Percentiles rank a stretch among this genome's conserved stretches.
Evolutionary conservation across 2,113 vertebrate species (phyloP).

Genomic region (human): DNA sequence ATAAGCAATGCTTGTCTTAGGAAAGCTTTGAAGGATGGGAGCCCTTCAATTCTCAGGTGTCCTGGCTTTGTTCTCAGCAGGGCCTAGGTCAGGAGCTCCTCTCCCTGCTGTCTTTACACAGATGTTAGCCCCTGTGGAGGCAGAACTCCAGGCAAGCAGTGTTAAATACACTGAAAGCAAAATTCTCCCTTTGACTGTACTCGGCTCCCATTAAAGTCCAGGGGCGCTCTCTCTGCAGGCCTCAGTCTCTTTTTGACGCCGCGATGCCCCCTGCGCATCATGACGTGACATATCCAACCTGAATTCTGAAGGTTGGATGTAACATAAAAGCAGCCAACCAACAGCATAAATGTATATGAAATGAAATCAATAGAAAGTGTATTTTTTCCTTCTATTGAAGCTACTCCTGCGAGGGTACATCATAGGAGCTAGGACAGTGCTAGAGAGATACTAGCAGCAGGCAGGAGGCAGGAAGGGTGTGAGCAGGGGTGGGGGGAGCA

Average conservation of each 20-base stretch:
- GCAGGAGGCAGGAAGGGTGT: background rate
- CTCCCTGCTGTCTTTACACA: conserved; percentile 51
- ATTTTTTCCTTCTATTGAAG: conserved; percentile 59
- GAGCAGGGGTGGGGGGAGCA: no score
- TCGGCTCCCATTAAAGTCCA: conserved; percentile 69
- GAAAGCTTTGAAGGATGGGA: conserved; percentile 55
- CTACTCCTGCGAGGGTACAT: conserved; percentile 64
- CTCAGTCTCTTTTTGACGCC: background rate
- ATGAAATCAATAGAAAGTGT: conserved; percentile 74
- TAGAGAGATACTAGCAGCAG: background rate
- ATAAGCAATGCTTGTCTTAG: background rate
- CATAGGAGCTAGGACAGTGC: conserved; percentile 50
- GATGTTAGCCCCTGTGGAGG: conserved; percentile 54
- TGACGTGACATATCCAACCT: conserved; percentile 38
- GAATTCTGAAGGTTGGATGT: conserved; percentile 65
- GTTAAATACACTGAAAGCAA: conserved; percentile 74
- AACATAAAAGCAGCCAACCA: conserved; percentile 73
- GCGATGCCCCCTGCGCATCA: background rate
- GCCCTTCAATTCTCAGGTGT: conserved; percentile 52
- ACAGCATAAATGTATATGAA: conserved; percentile 77
- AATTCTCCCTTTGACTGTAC: conserved; percentile 73
- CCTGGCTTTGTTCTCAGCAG: conserved; percentile 74
- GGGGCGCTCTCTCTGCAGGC: conserved; percentile 63
- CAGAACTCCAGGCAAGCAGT: conserved; percentile 54
- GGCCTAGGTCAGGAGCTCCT: conserved; percentile 20